phyloP scores from a whole-genome alignment of 2,113 vertebrate genomes.

The Psilopsiagon aymara region DNA sequence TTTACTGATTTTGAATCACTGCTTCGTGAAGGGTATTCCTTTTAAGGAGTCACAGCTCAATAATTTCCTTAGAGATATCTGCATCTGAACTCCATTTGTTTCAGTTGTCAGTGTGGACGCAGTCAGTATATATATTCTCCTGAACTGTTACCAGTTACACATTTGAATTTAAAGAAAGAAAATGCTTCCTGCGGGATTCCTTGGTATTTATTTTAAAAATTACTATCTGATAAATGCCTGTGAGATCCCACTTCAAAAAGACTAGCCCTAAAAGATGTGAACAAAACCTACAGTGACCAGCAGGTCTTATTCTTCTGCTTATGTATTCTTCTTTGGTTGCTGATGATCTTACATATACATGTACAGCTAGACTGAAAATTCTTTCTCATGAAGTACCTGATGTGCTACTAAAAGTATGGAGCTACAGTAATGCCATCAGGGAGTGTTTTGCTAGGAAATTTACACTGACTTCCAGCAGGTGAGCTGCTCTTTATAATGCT shows the following conservation, averaged over 20 bases:
- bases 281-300: background rate
- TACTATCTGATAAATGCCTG: background rate
- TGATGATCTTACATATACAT: accelerated
- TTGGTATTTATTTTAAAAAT: background rate
- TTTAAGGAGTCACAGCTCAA: background rate
- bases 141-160: background rate
- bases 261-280: background rate
- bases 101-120: background rate
- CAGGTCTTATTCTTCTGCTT: background rate
- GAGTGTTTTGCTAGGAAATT: background rate
- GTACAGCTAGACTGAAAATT: no score
- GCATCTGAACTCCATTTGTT: background rate
- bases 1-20: background rate
- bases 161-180: background rate
- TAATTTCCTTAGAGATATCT: background rate
- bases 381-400: background rate
- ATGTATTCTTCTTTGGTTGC: background rate
- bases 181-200: background rate
- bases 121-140: background rate
- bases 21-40: background rate
- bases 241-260: background rate
- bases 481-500: background rate
- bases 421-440: background rate
- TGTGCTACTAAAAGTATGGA: background rate
- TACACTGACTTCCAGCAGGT: background rate